These are phyloP conservation scores for Drosophila sordidula DNA, from an alignment of 2,888 invertebrate genomes.

Conservation along the genomic window DNA sequence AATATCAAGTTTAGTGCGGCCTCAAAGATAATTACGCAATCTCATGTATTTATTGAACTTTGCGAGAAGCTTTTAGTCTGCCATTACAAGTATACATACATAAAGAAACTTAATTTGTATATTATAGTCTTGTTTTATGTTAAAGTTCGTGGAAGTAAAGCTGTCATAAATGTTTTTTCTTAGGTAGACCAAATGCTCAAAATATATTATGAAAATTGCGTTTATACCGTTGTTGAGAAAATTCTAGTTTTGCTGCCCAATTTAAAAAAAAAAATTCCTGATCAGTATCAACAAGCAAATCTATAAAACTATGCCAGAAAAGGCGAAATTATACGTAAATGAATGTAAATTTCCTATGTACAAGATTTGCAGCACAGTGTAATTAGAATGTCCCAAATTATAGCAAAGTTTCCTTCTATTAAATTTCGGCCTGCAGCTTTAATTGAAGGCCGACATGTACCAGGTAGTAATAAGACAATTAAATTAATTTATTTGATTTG, in stretches of 20 bases:
- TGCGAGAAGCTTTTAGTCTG: neutral
- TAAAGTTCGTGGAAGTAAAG: too few species aligned
- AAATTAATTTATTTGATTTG: neutral
- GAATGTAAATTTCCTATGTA: neutral
- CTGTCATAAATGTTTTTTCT: too few species aligned
- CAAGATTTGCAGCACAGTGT: neutral
- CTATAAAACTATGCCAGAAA: too few species aligned
- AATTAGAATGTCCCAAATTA: slow-evolving; percentile 11
- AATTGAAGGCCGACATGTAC: slow-evolving; percentile 28
- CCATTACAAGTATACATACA: too few species aligned
- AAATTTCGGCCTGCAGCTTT: neutral
- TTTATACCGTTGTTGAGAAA: too few species aligned
- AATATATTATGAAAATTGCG: too few species aligned
- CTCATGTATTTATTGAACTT: neutral
- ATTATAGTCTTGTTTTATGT: too few species aligned
- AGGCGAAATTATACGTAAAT: neutral
- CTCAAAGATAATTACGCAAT: neutral
- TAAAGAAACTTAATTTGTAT: too few species aligned
- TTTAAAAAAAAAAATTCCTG: too few species aligned
- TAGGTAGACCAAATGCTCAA: too few species aligned
- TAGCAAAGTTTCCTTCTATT: neutral
- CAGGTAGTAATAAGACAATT: slow-evolving; percentile 4
- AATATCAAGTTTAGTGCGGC: neutral
- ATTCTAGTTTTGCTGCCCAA: too few species aligned
- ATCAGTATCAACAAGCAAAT: too few species aligned